These are phyloP conservation scores for Scrobipalpa costella DNA, from an alignment of 2,888 invertebrate species.

Conservation along the genomic window DNA sequence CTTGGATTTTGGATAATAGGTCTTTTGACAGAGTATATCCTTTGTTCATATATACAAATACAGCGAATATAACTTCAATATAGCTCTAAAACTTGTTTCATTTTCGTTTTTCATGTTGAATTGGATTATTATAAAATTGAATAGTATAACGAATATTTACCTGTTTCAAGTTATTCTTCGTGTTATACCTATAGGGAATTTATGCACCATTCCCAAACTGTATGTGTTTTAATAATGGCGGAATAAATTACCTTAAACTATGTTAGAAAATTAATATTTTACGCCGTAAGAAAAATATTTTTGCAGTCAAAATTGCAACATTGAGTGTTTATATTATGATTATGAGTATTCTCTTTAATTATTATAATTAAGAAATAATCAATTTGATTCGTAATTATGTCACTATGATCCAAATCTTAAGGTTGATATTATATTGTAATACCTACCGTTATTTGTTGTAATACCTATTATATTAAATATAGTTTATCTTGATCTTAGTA, in stretches of 20 bases:
- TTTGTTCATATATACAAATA: slow-evolving; percentile 54
- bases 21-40: slow-evolving; percentile 68
- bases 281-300: not conserved
- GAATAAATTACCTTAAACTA: slow-evolving; percentile 1
- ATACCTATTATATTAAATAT: slow-evolving; percentile 40
- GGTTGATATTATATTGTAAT: slow-evolving; percentile 42
- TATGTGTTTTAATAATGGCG: slow-evolving; percentile 35
- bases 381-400: slow-evolving; percentile 17
- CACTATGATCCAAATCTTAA: slow-evolving; percentile 39
- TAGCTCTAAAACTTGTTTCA: slow-evolving; percentile 45
- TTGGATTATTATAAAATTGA: slow-evolving; percentile 25
- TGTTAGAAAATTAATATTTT: not conserved
- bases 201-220: not conserved
- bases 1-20: slow-evolving; percentile 66
- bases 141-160: slow-evolving; percentile 12
- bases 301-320: slow-evolving; percentile 10
- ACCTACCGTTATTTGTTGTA: slow-evolving; percentile 38
- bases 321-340: slow-evolving; percentile 4
- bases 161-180: slow-evolving; percentile 3
- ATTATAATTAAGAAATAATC: slow-evolving; percentile 10
- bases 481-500: slow-evolving; percentile 41
- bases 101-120: slow-evolving; percentile 53
- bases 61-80: slow-evolving; percentile 55
- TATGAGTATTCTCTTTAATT: slow-evolving; percentile 12
- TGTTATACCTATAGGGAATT: slow-evolving; percentile 27